Conservation (phyloP, 1,140 invertebrate species). For the Trichoplusia ni region DNA sequence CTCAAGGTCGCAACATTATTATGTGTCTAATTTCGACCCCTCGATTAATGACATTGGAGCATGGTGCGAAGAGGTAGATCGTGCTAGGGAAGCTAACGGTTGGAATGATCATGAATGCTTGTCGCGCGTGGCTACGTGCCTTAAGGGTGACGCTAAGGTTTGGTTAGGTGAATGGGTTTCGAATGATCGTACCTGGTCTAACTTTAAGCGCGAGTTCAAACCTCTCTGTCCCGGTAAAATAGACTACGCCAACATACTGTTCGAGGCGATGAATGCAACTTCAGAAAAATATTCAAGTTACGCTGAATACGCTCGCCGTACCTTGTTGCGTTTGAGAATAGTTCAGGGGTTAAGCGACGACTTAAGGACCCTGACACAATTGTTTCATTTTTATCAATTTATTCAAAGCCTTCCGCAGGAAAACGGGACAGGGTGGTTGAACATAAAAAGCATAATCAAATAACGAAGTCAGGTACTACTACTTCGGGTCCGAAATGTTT, state of each 20-base stretch:
- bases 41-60: slow-evolving; percentile 23
- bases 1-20: background rate
- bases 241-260: background rate
- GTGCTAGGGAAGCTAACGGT: slow-evolving; percentile 8
- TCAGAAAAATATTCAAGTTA: background rate
- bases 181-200: background rate
- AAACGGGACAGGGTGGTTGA: too few relatives aligned
- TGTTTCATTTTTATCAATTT: too few relatives aligned
- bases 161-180: background rate
- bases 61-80: slow-evolving; percentile 34
- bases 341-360: background rate
- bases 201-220: background rate
- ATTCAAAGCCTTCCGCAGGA: too few relatives aligned
- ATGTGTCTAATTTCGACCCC: slow-evolving; percentile 33
- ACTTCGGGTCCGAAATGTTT: slow-evolving; percentile 6
- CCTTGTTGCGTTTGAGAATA: background rate
- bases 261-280: background rate
- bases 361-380: background rate
- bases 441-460: too few relatives aligned
- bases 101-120: slow-evolving; percentile 36
- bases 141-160: background rate
- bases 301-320: background rate
- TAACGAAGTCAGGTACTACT: too few relatives aligned
- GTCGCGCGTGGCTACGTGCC: slow-evolving; percentile 13
- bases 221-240: background rate